Evolutionary conservation across 1,140 invertebrate species (phyloP).

Genomic region (Zaprionus nigranus): DNA sequence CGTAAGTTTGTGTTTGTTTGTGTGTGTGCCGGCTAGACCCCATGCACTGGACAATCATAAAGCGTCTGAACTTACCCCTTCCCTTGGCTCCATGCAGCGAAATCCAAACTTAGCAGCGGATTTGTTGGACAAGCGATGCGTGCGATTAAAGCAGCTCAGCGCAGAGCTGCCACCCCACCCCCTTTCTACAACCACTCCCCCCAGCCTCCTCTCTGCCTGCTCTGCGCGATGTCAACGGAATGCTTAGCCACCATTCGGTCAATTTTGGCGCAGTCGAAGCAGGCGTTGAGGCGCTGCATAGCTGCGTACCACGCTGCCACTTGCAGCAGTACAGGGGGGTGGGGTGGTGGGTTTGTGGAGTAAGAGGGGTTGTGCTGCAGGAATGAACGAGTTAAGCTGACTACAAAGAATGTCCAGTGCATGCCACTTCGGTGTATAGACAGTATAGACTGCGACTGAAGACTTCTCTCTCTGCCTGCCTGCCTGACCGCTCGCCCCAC

Average conservation of each 20-base stretch:
- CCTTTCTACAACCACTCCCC: background rate
- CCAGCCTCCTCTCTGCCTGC: background rate
- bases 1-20: background rate
- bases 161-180: background rate
- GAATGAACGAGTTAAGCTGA: background rate
- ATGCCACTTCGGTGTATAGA: background rate
- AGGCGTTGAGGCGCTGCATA: constrained; percentile 7
- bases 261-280: constrained; percentile 13
- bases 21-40: constrained; percentile 17
- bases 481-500: background rate
- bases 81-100: background rate
- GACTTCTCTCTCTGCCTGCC: background rate
- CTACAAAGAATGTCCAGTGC: constrained; percentile 6
- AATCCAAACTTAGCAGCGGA: constrained; percentile 34
- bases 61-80: constrained; percentile 24
- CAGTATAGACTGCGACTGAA: background rate
- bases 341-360: background rate
- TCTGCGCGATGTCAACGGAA: constrained; percentile 23
- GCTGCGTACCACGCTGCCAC: constrained; percentile 2
- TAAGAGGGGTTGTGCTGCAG: background rate
- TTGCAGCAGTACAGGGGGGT: background rate
- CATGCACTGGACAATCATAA: constrained; percentile 66
- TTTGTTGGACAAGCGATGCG: constrained; percentile 35
- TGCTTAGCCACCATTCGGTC: constrained; percentile 19
- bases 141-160: constrained; percentile 33